Conservation (phyloP, 2,888 invertebrate species). For the Eristalis intricaria region DNA sequence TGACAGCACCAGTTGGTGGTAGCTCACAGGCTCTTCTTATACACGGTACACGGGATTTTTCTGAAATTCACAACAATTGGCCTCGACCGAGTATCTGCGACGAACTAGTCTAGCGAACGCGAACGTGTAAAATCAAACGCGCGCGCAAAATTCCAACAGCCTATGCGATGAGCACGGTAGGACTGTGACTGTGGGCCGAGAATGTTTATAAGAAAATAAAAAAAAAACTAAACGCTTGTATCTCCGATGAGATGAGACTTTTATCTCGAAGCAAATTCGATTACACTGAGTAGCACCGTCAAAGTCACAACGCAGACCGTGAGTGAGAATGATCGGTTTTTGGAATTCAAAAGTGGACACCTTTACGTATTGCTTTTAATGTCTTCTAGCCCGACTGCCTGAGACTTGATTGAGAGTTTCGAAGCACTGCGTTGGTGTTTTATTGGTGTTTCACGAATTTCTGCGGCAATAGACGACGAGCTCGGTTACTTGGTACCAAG, state of each 20-base stretch:
- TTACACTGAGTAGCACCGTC: neutral
- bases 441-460: conserved; percentile 68
- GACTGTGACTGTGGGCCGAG: no score
- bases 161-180: conserved; percentile 22
- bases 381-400: conserved; percentile 1
- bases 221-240: neutral
- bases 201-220: no score
- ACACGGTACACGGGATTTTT: conserved; percentile 5
- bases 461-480: conserved; percentile 16
- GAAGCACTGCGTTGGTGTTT: conserved; percentile 65
- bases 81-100: neutral
- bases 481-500: conserved; percentile 65
- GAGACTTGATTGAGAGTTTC: conserved; percentile 37
- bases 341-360: neutral
- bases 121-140: neutral
- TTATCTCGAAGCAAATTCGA: neutral
- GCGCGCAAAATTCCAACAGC: conserved; percentile 3
- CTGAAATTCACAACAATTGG: neutral
- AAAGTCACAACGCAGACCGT: neutral
- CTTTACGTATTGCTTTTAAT: neutral
- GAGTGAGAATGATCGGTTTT: neutral
- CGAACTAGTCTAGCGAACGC: neutral
- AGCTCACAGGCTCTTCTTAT: neutral
- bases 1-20: neutral
- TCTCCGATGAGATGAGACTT: neutral